These are phyloP conservation scores for Schizopygopsis malacanthus DNA, from an alignment of 2,797 vertebrate genomes.

Conservation along the genomic window DNA sequence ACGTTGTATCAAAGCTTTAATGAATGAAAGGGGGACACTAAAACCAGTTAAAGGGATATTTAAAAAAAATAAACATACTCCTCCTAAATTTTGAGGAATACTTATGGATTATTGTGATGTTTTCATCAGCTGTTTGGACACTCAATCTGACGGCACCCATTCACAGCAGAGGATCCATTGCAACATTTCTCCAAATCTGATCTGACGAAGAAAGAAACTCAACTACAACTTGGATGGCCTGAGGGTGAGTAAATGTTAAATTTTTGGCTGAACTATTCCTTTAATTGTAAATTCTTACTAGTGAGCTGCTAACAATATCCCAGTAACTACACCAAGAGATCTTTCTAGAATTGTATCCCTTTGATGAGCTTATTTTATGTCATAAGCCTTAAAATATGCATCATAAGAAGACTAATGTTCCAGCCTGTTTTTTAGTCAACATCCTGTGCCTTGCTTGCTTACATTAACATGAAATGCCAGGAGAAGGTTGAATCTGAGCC, in stretches of 20 bases:
- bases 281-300: neutral
- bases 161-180: neutral
- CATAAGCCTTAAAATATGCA: slow-evolving; percentile 59
- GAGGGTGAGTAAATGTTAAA: neutral
- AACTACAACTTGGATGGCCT: neutral
- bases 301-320: neutral
- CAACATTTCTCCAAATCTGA: neutral
- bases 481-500: slow-evolving; percentile 29
- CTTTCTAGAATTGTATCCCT: slow-evolving; percentile 62
- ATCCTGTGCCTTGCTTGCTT: neutral
- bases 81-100: neutral
- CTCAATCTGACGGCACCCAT: neutral
- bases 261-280: neutral
- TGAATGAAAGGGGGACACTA: neutral
- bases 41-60: neutral
- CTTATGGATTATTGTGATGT: neutral
- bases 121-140: neutral
- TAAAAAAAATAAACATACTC: neutral
- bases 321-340: slow-evolving; percentile 35
- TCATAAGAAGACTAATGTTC: slow-evolving; percentile 64
- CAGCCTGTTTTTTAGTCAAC: slow-evolving; percentile 28
- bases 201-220: neutral
- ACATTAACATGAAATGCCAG: slow-evolving; percentile 34
- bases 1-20: neutral
- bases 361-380: slow-evolving; percentile 65